phyloP scores from a whole-genome alignment of 2,888 invertebrate species.

The Cecidostiba fungosa region DNA sequence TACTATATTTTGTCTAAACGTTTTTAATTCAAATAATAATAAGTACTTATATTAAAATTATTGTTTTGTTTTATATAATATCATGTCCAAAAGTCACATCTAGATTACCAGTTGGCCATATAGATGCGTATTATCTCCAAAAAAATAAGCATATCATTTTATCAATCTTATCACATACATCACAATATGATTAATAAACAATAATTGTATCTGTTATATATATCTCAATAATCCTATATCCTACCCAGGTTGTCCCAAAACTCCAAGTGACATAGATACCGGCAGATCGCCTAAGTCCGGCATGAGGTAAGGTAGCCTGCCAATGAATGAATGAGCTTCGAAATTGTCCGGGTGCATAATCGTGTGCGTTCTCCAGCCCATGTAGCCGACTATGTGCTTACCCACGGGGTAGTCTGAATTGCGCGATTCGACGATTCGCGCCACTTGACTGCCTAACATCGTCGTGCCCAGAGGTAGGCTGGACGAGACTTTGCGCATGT shows the following conservation, averaged over 20 bases:
- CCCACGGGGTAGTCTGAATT: slow-evolving; percentile 85
- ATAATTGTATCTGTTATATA: not conserved
- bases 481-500: slow-evolving; percentile 84
- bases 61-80: no score
- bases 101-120: no score
- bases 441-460: slow-evolving; percentile 88
- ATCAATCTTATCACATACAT: no score
- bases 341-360: slow-evolving; percentile 76
- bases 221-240: slow-evolving; percentile 69
- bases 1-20: no score
- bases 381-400: slow-evolving; percentile 83
- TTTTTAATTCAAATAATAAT: no score
- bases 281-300: slow-evolving; percentile 83
- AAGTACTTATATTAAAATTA: no score
- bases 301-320: slow-evolving; percentile 77
- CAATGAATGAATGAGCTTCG: not conserved
- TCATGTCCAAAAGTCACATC: no score
- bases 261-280: slow-evolving; percentile 84
- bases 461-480: slow-evolving; percentile 82
- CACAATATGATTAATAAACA: no score
- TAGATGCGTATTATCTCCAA: no score
- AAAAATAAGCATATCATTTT: no score
- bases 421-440: slow-evolving; percentile 86
- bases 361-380: slow-evolving; percentile 87
- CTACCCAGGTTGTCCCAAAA: slow-evolving; percentile 87